Percentiles rank a stretch among this genome's conserved stretches.
phyloP scores from a whole-genome alignment of 2,888 invertebrate species.

The Alcis repandata region DNA sequence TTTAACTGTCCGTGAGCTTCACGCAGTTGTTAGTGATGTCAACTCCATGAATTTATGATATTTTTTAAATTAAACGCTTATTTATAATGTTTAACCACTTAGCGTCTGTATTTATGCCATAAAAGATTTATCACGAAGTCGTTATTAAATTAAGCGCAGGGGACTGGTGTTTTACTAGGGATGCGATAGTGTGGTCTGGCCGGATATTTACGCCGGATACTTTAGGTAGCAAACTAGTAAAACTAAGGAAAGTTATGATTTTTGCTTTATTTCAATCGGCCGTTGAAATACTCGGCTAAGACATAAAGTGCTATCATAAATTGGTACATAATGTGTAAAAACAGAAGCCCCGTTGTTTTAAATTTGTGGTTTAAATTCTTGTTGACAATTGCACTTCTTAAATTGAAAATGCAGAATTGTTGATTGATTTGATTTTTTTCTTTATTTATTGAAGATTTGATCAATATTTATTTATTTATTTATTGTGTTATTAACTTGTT shows the following conservation, averaged over 20 bases:
- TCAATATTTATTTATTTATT: too few relatives aligned
- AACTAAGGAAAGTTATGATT: neutral
- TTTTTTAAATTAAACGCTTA: slow-evolving; percentile 60
- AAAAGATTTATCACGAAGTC: slow-evolving; percentile 33
- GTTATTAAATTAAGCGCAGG: slow-evolving; percentile 28
- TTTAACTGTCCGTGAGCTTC: slow-evolving; percentile 20
- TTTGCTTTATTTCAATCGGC: too few relatives aligned
- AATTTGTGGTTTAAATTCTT: too few relatives aligned
- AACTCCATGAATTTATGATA: slow-evolving; percentile 58
- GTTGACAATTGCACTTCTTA: too few relatives aligned
- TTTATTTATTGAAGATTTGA: too few relatives aligned
- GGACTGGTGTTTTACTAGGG: slow-evolving; percentile 9
- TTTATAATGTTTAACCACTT: slow-evolving; percentile 27
- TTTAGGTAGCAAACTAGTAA: neutral
- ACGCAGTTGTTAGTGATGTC: slow-evolving; percentile 51
- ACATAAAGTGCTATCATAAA: too few relatives aligned
- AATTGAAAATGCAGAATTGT: too few relatives aligned
- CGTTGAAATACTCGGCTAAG: too few relatives aligned
- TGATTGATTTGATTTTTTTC: too few relatives aligned
- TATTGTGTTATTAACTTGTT: too few relatives aligned
- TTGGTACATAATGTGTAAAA: too few relatives aligned
- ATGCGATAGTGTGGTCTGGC: neutral
- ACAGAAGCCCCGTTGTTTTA: too few relatives aligned
- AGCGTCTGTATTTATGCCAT: slow-evolving; percentile 28
- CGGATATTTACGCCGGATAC: neutral